phyloP scores from a whole-genome alignment of 2,113 vertebrate genomes.

The Progne subis region DNA sequence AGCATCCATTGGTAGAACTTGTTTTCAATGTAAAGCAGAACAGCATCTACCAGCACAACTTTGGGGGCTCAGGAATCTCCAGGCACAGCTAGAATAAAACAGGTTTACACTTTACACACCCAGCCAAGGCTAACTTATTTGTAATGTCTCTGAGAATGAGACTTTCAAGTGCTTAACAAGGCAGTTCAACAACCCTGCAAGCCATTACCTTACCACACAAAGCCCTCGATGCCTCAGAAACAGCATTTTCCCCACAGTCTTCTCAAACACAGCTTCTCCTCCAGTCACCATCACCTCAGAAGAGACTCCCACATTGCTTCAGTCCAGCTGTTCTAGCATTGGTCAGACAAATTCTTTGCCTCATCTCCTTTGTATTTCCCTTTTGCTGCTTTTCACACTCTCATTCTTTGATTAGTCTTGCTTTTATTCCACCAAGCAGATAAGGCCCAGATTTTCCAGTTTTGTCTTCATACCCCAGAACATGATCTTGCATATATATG shows the following conservation, averaged over 20 bases:
- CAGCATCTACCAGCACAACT: not conserved
- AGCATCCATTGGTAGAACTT: not conserved
- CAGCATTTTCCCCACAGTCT: fast-evolving
- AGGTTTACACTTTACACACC: not conserved
- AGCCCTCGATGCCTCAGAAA: not conserved
- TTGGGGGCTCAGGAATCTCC: not conserved
- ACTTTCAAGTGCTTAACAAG: not conserved
- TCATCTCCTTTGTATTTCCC: not conserved
- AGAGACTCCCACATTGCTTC: not conserved
- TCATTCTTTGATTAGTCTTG: not conserved
- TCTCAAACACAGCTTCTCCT: not conserved
- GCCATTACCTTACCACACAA: not conserved
- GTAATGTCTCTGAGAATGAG: not conserved
- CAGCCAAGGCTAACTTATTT: not conserved
- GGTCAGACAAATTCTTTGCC: not conserved
- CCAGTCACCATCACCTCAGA: not conserved
- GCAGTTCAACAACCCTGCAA: not conserved
- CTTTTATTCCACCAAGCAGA: not conserved
- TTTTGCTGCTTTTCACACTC: not conserved
- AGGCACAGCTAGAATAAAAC: not conserved
- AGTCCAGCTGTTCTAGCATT: not conserved
- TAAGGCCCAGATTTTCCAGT: not conserved
- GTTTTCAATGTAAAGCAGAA: not conserved
- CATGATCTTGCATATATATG: not conserved
- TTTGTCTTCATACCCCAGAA: not conserved